Base-by-base conservation (phyloP, 2,888 invertebrate species). In the Spilosoma lubricipeda region DNA sequence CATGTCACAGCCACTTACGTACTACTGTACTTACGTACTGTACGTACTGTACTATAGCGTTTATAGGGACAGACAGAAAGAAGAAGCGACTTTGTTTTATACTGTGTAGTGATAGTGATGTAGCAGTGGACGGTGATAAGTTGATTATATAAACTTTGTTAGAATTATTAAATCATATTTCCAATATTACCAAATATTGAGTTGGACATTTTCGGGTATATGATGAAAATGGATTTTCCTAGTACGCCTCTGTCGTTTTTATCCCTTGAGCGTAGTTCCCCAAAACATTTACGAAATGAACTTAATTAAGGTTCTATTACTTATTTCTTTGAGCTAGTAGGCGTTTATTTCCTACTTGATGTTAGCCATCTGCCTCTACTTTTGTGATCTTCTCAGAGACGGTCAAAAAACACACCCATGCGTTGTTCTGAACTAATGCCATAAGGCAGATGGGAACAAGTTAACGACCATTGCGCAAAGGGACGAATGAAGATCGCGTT, bases 231-330 rank as follows among this genome's bases (percentile, higher is more conserved):
- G 27, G 13, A 66, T 75, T 81, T 83, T 79, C 77, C 71, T 71
- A 74, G 69, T 72, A n/a, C 77, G 82, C 80, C 77, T 48, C 77
- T 13, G 42, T 11, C 42, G 42, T 42, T 42, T 75, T n/a, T 42
- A 11, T 66, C 67, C 71, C 79, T 9, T 20, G 78, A 76, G 82
- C 67, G 70, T 77, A 71, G 71, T 84, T 77, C 74, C 77, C 74
- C 71, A 75, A 83, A 79, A 86, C 86, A 86, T 84, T 85, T 78
- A 79, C 80, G 68, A 68, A 86, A 86, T 83, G 63, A 84, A 82
- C 76, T 82, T 85, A 83, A 84, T 85, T 85, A 83, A 84, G 86
- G 74, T 75, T 76, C 69, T 79, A 81, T 83, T 84, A 81, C 85
- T 79, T 82, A 84, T 80, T 80, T 75, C 77, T 74, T 81, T 74